Evolutionary conservation across 2,888 invertebrate species (phyloP), one percentile per base, ranked within the genome.

Genomic region (Melolontha melolontha): DNA sequence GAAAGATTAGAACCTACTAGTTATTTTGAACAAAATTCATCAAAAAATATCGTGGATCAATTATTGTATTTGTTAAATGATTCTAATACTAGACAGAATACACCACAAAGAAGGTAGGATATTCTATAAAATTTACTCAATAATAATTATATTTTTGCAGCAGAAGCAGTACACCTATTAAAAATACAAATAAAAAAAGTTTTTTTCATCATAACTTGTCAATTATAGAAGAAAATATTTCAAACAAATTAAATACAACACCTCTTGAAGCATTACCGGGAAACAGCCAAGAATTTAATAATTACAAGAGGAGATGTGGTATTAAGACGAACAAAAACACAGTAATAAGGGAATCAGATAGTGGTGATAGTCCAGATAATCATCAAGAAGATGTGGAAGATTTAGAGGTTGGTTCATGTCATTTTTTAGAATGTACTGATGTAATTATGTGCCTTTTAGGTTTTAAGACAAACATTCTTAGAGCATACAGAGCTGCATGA

Each of bases 1-100:
- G 80, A 78, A 50, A 74, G 74, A 52, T 70, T 83, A 55, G 82
- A 83, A 72, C 76, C 76, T 41, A 79, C 81, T 2, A 72, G 77
- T 68, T 83, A 79, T 73, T 81, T 75, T 64, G 74, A 75, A 5
- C 73, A 76, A 57, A 75, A 67, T 64, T 71, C 72, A 50, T 68
- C 73, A 22, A 75, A 75, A 57, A 71, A 76, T 49, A 66, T 82
- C 47, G 69, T 73, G 12, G 73, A 79, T 10, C 80, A 82, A 68
- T 69, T 82, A 8, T 52, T 76, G 5, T 81, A 81, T 76, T 76
- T 82, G 64, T 71, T 80, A 47, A 78, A 78, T 64, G 74, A 72
- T 66, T 67, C 64, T 16, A 44, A 57, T 8, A 50, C 59, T 5
- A 52, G 62, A 10, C 62, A 50, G 11, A n/a, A n/a, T n/a, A n/a